phyloP scores from a whole-genome alignment of 2,888 invertebrate genomes.

The Patella caerulea region DNA sequence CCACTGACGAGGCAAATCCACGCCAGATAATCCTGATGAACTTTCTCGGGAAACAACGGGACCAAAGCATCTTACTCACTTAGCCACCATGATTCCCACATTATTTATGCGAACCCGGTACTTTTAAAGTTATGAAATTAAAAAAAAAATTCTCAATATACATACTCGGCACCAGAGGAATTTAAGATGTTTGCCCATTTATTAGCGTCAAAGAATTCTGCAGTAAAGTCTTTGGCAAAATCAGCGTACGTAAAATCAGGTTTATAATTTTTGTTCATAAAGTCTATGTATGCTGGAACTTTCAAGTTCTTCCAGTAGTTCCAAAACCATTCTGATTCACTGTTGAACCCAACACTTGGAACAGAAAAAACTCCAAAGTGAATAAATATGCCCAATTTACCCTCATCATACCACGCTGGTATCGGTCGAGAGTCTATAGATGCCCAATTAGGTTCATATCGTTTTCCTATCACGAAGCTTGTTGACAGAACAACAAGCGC shows the following conservation, averaged over 20 bases:
- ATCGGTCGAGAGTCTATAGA: constrained; percentile 72
- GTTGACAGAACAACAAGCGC: too few relatives aligned
- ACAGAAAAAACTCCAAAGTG: constrained; percentile 73
- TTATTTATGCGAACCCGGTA: too few relatives aligned
- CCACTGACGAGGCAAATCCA: too few relatives aligned
- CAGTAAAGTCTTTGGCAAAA: constrained; percentile 86
- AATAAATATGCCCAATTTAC: constrained; percentile 73
- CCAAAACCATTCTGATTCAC: constrained; percentile 89
- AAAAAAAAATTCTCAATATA: background rate
- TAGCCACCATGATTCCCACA: too few relatives aligned
- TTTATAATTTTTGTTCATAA: constrained; percentile 86
- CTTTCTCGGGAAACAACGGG: too few relatives aligned
- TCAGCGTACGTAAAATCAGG: constrained; percentile 91
- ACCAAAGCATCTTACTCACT: too few relatives aligned
- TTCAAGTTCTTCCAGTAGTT: constrained; percentile 77
- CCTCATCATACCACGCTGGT: constrained; percentile 72
- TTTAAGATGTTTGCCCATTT: constrained; percentile 87
- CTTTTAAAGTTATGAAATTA: too few relatives aligned
- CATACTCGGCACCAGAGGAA: constrained; percentile 87
- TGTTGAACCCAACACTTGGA: constrained; percentile 43
- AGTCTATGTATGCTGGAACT: constrained; percentile 73
- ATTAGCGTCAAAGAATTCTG: constrained; percentile 88
- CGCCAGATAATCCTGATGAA: too few relatives aligned
- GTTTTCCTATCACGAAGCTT: background rate
- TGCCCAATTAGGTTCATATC: constrained; percentile 66